Conservation (phyloP, 2,113 vertebrate species). For the Pelmatolapia mariae region DNA sequence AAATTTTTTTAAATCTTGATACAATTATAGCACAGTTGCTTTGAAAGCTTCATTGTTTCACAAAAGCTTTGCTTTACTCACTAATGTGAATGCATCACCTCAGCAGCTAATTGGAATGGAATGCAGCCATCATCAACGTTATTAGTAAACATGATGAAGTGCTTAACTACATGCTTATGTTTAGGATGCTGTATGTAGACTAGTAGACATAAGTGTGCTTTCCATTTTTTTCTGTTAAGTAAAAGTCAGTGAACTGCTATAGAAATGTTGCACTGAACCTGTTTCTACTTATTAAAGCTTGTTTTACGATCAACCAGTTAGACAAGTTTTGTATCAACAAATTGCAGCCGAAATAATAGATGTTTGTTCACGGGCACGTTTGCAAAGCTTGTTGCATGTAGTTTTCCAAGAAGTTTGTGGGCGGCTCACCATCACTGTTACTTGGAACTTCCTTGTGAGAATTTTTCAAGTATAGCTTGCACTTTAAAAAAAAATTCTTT, state of each 20-base stretch:
- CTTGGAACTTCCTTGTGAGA: not conserved
- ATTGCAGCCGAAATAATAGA: not conserved
- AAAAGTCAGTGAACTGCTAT: not conserved
- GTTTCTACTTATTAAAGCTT: not conserved
- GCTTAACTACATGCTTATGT: not conserved
- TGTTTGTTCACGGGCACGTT: not conserved
- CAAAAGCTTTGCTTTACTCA: not conserved
- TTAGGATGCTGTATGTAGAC: not conserved
- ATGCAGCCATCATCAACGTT: not conserved
- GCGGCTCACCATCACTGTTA: not conserved
- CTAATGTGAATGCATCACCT: not conserved
- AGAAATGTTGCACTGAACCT: not conserved
- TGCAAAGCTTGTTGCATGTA: not conserved
- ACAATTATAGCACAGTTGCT: not conserved
- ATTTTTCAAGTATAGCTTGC: not conserved
- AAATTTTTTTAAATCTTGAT: not conserved
- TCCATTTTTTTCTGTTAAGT: not conserved
- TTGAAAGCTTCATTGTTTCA: not conserved
- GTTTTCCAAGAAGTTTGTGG: not conserved
- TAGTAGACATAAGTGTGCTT: not conserved
- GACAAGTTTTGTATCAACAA: not conserved
- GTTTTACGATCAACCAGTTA: not conserved
- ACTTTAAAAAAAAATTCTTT: not conserved
- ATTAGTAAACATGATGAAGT: not conserved
- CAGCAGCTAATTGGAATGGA: not conserved